A percentile compares a stretch with the other conserved stretches of the same genome.
Conservation (phyloP, 2,888 invertebrate species). For the Dermolepida albohirtum region DNA sequence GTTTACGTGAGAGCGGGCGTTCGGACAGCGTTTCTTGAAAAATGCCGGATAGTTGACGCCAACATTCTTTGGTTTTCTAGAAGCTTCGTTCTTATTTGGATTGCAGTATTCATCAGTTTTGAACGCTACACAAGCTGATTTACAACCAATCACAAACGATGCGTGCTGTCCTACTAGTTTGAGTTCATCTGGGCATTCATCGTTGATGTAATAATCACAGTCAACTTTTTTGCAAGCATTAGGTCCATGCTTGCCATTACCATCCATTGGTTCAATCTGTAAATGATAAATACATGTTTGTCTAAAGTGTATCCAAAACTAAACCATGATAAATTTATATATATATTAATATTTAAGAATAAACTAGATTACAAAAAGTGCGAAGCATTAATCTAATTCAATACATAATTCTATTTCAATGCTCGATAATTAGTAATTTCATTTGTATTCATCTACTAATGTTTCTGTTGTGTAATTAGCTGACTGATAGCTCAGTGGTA, state of each 20-base stretch:
- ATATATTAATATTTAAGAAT: no score
- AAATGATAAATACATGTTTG: conserved; percentile 38
- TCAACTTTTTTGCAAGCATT: conserved; percentile 60
- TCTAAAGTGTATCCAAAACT: no score
- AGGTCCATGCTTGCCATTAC: conserved; percentile 53
- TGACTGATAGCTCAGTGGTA: no score
- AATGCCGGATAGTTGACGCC: conserved; percentile 57
- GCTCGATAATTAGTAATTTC: no score
- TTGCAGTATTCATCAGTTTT: conserved; percentile 67
- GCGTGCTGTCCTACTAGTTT: conserved; percentile 49
- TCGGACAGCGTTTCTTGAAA: conserved; percentile 65
- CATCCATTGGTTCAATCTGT: conserved; percentile 57
- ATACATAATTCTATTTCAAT: no score
- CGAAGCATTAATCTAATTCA: no score
- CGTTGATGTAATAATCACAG: conserved; percentile 60
- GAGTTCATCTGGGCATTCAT: conserved; percentile 61
- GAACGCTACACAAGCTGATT: conserved; percentile 66
- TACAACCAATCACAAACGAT: conserved; percentile 62
- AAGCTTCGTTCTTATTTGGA: conserved; percentile 61
- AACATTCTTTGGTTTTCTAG: conserved; percentile 62
- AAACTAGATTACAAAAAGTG: no score
- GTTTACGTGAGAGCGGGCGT: conserved; percentile 69
- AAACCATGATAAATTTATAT: no score
- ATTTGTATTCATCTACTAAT: no score
- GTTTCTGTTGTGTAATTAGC: no score